Evolutionary conservation across 2,888 invertebrate genomes (phyloP).

Genomic region (Lysandra coridon): DNA sequence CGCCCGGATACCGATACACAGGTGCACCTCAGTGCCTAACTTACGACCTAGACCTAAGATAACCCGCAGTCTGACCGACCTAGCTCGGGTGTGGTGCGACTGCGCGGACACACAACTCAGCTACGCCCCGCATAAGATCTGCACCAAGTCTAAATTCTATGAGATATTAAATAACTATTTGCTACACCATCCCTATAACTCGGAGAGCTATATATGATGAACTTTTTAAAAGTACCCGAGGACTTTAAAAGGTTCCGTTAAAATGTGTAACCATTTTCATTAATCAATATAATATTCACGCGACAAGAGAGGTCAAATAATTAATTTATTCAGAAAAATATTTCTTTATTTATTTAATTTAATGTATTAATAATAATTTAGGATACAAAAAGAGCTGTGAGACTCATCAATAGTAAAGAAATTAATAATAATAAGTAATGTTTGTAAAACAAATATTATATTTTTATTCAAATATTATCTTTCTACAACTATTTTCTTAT

Average conservation of each 20-base stretch:
- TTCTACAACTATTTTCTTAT: neutral
- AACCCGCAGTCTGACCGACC: conserved; percentile 46
- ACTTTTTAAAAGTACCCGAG: neutral
- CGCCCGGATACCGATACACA: conserved; percentile 77
- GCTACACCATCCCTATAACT: conserved; percentile 65
- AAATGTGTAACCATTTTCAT: too few relatives aligned
- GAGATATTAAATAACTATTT: conserved; percentile 57
- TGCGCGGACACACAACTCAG: conserved; percentile 63
- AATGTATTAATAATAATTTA: neutral
- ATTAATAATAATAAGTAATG: neutral
- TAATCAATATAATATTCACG: too few relatives aligned
- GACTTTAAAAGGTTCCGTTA: neutral
- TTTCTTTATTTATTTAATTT: too few relatives aligned
- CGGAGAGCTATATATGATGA: conserved; percentile 65
- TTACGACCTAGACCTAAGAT: conserved; percentile 39
- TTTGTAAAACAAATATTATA: neutral
- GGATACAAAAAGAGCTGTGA: neutral
- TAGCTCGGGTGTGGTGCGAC: conserved; percentile 59
- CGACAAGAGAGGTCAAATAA: too few relatives aligned
- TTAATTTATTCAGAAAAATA: too few relatives aligned
- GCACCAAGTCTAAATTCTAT: conserved; percentile 62
- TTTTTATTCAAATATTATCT: too few relatives aligned
- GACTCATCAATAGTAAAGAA: neutral
- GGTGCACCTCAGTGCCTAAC: conserved; percentile 59
- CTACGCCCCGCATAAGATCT: conserved; percentile 63